Percentiles rank a stretch among this genome's conserved stretches.
phyloP scores from a whole-genome alignment of 2,888 invertebrate genomes.

The Cremastinae sp. region DNA sequence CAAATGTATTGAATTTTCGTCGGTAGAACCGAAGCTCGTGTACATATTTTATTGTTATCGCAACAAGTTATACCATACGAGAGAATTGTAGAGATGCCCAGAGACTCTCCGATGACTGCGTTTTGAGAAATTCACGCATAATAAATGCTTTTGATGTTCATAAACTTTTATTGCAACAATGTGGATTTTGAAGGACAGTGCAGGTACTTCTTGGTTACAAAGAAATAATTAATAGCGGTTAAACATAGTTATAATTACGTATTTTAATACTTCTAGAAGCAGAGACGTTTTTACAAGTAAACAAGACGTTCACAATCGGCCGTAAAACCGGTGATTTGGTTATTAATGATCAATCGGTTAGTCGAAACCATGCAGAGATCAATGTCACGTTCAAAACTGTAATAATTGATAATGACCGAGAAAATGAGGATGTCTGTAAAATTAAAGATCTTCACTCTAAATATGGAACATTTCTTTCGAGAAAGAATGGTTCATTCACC shows the following conservation, averaged over 20 bases:
- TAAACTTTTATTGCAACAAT: too few species aligned
- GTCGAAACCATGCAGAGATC: slow-evolving; percentile 51
- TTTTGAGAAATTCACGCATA: too few species aligned
- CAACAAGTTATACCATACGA: too few species aligned
- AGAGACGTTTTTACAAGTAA: slow-evolving; percentile 27
- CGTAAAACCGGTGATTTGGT: slow-evolving; percentile 45
- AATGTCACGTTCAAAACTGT: slow-evolving; percentile 2
- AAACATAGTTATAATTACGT: neutral
- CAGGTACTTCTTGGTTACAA: neutral
- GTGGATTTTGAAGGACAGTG: neutral
- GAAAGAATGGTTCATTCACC: neutral
- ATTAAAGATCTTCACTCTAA: slow-evolving; percentile 42
- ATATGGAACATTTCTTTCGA: slow-evolving; percentile 45
- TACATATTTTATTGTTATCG: too few species aligned
- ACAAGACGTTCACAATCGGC: slow-evolving; percentile 35
- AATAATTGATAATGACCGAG: slow-evolving; percentile 26
- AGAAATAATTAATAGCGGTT: neutral
- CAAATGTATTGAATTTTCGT: too few species aligned
- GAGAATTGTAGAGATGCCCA: too few species aligned
- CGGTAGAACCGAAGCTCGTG: too few species aligned
- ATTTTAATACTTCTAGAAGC: slow-evolving; percentile 17
- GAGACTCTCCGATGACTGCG: too few species aligned
- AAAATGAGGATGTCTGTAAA: slow-evolving; percentile 28
- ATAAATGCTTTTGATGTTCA: too few species aligned
- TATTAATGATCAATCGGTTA: slow-evolving; percentile 39